Percentiles rank a stretch among this genome's conserved stretches.
phyloP scores from a whole-genome alignment of 2,888 invertebrate species.

The Andrena flavipes region DNA sequence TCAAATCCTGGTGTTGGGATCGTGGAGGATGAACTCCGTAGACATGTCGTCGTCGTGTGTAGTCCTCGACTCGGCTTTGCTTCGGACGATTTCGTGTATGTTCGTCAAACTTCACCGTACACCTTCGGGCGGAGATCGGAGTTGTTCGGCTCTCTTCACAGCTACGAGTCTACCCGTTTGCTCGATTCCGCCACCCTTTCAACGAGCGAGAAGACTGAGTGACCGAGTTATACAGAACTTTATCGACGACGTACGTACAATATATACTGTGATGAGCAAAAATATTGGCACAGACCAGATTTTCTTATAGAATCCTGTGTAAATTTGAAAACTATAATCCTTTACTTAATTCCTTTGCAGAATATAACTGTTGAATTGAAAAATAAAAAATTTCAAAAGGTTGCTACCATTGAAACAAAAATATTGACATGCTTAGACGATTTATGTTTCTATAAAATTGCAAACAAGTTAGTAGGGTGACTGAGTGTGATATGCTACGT shows the following conservation, averaged over 20 bases:
- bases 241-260: constrained; percentile 43
- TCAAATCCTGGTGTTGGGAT: constrained; percentile 27
- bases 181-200: constrained; percentile 45
- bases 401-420: too few relatives aligned
- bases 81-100: constrained; percentile 57
- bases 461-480: too few relatives aligned
- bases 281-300: too few relatives aligned
- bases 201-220: constrained; percentile 43
- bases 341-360: too few relatives aligned
- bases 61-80: constrained; percentile 30
- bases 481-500: too few relatives aligned
- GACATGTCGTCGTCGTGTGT: constrained; percentile 72
- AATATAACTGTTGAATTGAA: too few relatives aligned
- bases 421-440: too few relatives aligned
- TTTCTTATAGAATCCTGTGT: too few relatives aligned
- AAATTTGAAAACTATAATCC: too few relatives aligned
- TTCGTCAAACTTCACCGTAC: constrained; percentile 53
- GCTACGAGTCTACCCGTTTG: constrained; percentile 41
- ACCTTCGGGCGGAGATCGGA: constrained; percentile 66
- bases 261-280: too few relatives aligned
- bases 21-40: constrained; percentile 74
- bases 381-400: too few relatives aligned
- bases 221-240: constrained; percentile 43
- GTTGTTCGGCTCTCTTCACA: constrained; percentile 68
- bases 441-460: too few relatives aligned